A percentile compares a stretch with the other conserved stretches of the same genome.
Evolutionary conservation across 2,113 vertebrate species (phyloP).

Genomic region (Trematocara variabile): DNA sequence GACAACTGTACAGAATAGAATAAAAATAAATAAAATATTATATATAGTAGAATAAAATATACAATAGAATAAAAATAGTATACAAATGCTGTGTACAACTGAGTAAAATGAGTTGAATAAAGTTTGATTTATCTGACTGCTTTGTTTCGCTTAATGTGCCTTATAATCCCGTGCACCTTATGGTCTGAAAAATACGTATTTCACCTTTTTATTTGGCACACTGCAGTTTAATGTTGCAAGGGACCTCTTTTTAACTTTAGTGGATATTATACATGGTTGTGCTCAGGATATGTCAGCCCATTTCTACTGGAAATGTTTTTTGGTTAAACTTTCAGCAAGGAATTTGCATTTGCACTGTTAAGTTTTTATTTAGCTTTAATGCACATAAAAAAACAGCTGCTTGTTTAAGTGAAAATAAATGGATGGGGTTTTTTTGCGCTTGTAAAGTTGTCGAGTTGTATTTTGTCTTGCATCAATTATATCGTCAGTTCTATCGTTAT

Average conservation of each 20-base stretch:
- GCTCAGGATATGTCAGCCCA: too few relatives aligned
- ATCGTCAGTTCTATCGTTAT: too few relatives aligned
- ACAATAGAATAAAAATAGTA: too few relatives aligned
- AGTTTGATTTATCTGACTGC: neutral
- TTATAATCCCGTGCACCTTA: neutral
- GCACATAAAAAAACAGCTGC: too few relatives aligned
- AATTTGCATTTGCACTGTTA: neutral
- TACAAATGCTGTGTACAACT: too few relatives aligned
- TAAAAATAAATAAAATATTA: too few relatives aligned
- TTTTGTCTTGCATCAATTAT: too few relatives aligned
- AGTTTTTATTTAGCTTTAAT: neutral
- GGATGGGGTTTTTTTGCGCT: too few relatives aligned
- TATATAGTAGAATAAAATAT: too few relatives aligned
- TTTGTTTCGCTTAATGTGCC: neutral
- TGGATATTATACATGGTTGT: neutral
- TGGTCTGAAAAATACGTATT: neutral
- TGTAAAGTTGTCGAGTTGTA: too few relatives aligned
- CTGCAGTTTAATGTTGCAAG: neutral
- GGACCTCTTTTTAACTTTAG: neutral
- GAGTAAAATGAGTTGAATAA: neutral
- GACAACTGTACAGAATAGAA: too few relatives aligned
- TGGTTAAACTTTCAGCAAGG: neutral
- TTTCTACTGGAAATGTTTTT: neutral
- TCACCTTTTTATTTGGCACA: neutral
- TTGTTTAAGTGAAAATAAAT: too few relatives aligned